Evolutionary conservation across 2,113 vertebrate species (phyloP), one percentile per base, ranked within the genome.

Genomic region (Uria lomvia): DNA sequence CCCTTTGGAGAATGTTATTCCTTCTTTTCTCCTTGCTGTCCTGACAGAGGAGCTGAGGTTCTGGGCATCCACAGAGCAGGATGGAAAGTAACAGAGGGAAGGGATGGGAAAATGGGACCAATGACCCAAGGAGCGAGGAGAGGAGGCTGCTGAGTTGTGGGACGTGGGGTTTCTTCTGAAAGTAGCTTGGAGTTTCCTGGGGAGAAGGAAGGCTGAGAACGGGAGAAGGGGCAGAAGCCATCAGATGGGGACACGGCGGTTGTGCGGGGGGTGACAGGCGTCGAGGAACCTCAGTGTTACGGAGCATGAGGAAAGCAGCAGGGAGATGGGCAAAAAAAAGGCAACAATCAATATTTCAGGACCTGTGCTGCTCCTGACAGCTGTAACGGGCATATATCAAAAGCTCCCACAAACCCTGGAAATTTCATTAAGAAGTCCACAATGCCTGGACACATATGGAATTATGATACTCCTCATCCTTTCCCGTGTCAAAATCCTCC

Each of bases 341-440:
- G 19, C 15, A 81, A 16, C 24, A 53, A 87, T 92, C 94, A 96
- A 95, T 96, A 94, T 95, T 92, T 89, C 84, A 73, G 65, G 80
- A 74, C 60, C 56, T 30, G 30, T 36, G 55, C 43, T 58, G 12
- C 58, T 90, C 27, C 4, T 91, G 96, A 40, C 95, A 92, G 66
- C 73, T 75, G 53, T 76, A 95, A 94, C 16, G 5, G 90, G 58
- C 0, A 2, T 97, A 95, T 94, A 95, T 92, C 94, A 95, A 92
- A 92, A 82, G 53, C 70, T 94, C 80, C 94, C 50, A 82, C 86
- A 95, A 94, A 95, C 80, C 58, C 76, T 79, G 91, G 84, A 92
- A 97, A 95, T 96, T 97, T 97, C 97, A 95, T 97, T 97, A 97
- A 92, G 83, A 92, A 94, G 70, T 85, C 71, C 94, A 96, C 95